phyloP scores from a whole-genome alignment of 2,888 invertebrate genomes.

The Idaea aversata region DNA sequence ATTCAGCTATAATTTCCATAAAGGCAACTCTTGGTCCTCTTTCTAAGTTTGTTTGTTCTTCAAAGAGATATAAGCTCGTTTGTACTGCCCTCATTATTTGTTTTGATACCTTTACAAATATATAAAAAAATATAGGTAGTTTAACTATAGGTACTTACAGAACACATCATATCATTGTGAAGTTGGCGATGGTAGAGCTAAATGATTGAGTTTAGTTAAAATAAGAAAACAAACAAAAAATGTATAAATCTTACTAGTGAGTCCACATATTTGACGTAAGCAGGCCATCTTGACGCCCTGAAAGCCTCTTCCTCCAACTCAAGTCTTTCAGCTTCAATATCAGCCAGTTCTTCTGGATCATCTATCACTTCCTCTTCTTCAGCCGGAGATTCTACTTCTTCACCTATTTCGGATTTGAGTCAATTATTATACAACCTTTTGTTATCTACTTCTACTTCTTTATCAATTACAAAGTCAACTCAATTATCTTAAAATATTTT shows the following conservation, averaged over 20 bases:
- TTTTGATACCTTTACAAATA: conserved; percentile 54
- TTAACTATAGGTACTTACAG: background rate
- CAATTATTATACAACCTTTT: background rate
- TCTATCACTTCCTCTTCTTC: conserved; percentile 63
- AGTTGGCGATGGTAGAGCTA: background rate
- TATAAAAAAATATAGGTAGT: background rate
- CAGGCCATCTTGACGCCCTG: conserved; percentile 67
- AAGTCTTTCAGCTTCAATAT: conserved; percentile 63
- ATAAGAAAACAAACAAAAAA: conserved; percentile 2
- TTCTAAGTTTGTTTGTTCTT: conserved; percentile 81
- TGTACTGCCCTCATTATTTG: conserved; percentile 71
- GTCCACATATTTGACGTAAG: conserved; percentile 75
- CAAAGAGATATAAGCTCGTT: conserved; percentile 79
- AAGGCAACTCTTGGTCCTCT: conserved; percentile 82
- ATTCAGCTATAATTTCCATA: conserved; percentile 87
- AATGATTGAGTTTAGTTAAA: background rate
- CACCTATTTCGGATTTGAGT: conserved; percentile 36
- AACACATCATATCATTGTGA: background rate
- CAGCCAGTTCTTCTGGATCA: conserved; percentile 67
- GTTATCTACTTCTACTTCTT: conserved; percentile 40
- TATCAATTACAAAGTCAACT: conserved; percentile 36
- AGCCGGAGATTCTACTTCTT: conserved; percentile 64
- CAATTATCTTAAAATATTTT: background rate
- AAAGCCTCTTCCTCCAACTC: conserved; percentile 64
- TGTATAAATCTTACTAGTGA: conserved; percentile 48